These are phyloP conservation scores for Beroe ovata DNA, from an alignment of 37 sponge, comb jelly and placozoan species.

Conservation along the genomic window DNA sequence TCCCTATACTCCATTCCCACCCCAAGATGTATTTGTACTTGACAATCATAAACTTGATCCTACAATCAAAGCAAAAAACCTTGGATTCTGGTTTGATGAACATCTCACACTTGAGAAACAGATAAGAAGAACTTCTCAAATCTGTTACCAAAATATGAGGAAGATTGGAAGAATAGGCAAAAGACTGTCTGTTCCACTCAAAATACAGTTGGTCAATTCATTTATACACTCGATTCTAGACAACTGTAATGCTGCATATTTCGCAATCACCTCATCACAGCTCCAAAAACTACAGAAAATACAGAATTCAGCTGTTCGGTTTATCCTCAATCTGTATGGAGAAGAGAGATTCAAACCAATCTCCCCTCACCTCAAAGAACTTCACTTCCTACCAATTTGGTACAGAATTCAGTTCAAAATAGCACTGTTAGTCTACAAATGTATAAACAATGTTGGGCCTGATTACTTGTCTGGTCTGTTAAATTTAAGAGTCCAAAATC, in stretches of 20 bases:
- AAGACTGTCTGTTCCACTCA: background rate
- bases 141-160: background rate
- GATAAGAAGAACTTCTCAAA: background rate
- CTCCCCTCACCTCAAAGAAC: background rate
- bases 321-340: slow-evolving; percentile 10
- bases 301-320: background rate
- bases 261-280: background rate
- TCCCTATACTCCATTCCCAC: too few relatives aligned
- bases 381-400: background rate
- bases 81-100: background rate
- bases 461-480: background rate
- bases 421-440: background rate
- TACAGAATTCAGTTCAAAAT: background rate
- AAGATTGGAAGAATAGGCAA: background rate
- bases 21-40: background rate
- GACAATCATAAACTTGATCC: background rate
- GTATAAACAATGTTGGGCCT: background rate
- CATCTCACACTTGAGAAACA: background rate
- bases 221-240: background rate
- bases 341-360: background rate
- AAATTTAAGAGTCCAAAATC: background rate
- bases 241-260: background rate
- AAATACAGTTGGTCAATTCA: background rate
- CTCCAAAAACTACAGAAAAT: background rate
- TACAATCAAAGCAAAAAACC: background rate